Evolutionary conservation across 2,888 invertebrate species (phyloP).

Genomic region (Adineta ricciae): DNA sequence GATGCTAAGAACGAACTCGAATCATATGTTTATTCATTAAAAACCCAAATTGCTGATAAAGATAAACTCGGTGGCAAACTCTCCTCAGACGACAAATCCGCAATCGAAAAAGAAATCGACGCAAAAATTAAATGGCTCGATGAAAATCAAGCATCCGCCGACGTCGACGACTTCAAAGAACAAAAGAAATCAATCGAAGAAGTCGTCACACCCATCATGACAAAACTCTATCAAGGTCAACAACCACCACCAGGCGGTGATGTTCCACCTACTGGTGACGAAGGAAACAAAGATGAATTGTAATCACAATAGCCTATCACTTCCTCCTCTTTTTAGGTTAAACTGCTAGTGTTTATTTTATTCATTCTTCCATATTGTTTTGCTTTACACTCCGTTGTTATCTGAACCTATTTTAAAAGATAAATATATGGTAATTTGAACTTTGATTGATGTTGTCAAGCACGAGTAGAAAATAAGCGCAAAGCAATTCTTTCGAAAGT

Average conservation of each 20-base stretch:
- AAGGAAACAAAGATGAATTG: slow-evolving; percentile 29
- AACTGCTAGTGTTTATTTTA: background rate
- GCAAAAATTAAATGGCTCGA: slow-evolving; percentile 96
- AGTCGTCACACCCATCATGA: slow-evolving; percentile 85
- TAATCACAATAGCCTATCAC: background rate
- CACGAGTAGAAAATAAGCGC: background rate
- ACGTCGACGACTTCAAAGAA: slow-evolving; percentile 78
- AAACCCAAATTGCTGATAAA: slow-evolving; percentile 89
- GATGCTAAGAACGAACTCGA: slow-evolving; percentile 93
- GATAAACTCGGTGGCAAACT: slow-evolving; percentile 86
- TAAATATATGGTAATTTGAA: background rate
- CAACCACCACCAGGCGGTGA: slow-evolving; percentile 14
- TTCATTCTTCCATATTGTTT: background rate
- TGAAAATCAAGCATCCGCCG: slow-evolving; percentile 83
- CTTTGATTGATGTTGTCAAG: background rate
- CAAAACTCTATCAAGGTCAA: slow-evolving; percentile 66
- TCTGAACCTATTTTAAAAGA: background rate
- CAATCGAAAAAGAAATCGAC: slow-evolving; percentile 83
- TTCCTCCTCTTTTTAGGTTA: background rate
- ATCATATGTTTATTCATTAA: slow-evolving; percentile 66
- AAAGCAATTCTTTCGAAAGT: background rate
- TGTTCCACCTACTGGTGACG: slow-evolving; percentile 21
- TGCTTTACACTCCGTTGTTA: background rate
- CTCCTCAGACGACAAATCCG: slow-evolving; percentile 77
- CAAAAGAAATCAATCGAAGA: slow-evolving; percentile 87